These are phyloP conservation scores for Dendrophyllia cribrosa DNA, from an alignment of 64 coral and sea anemone genomes.

Conservation along the genomic window DNA sequence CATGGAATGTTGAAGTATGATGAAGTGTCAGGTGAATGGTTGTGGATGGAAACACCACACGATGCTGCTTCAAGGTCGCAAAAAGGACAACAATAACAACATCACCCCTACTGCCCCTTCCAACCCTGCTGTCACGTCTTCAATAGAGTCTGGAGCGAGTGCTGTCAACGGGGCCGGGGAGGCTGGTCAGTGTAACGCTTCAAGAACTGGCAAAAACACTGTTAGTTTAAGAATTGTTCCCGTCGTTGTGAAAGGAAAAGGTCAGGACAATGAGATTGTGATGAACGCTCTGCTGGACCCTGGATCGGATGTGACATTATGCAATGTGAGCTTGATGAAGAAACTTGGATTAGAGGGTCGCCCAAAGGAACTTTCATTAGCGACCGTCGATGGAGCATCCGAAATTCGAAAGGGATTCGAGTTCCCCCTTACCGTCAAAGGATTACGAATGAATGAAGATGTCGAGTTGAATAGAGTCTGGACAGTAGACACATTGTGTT, in stretches of 20 bases:
- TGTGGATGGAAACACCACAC: conserved; percentile 70
- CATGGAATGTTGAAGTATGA: conserved; percentile 54
- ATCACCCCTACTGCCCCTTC: neutral
- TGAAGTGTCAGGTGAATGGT: conserved; percentile 49
- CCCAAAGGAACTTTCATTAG: conserved; percentile 30
- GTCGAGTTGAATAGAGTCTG: conserved; percentile 46
- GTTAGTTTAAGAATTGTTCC: conserved; percentile 32
- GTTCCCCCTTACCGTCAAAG: conserved; percentile 34
- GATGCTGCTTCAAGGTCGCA: neutral
- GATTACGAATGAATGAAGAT: conserved; percentile 8
- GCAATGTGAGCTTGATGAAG: conserved; percentile 25
- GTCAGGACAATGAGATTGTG: neutral
- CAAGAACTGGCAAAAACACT: neutral
- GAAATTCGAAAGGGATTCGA: conserved; percentile 12
- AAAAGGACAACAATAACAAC: neutral
- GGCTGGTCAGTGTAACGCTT: neutral
- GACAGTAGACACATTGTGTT: conserved; percentile 40
- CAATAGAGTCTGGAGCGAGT: conserved; percentile 9
- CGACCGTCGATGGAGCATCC: conserved; percentile 29
- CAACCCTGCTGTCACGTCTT: neutral
- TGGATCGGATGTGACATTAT: conserved; percentile 58
- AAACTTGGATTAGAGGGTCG: conserved; percentile 25
- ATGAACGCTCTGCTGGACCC: conserved; percentile 36
- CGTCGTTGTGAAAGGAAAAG: neutral
- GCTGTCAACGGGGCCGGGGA: conserved; percentile 24